Base-by-base conservation (phyloP, 2,113 vertebrate genomes). In the Rallus limicola region DNA sequence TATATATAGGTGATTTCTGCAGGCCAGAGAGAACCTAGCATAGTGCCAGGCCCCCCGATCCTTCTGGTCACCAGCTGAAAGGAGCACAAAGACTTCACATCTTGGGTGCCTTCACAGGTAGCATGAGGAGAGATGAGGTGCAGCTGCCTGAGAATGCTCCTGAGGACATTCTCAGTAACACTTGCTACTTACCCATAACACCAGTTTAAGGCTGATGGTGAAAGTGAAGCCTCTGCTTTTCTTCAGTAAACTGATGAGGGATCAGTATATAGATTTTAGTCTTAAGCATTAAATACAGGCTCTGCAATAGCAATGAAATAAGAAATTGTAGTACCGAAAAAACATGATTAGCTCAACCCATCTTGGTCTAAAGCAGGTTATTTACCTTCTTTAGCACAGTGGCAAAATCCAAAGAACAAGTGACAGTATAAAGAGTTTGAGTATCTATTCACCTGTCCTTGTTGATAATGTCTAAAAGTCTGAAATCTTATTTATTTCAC, bases 31-130 rank as follows among this genome's bases (percentile, higher is more conserved):
- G 26, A 16, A 60, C 9, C 8, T 33, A 15, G 4, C 0, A 0
- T 5, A 26, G 11, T 17, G 10, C 31, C 7, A 46, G 17, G 5
- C 5, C 13, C 5, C 26, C 7, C 1, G 1, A 5, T 53, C 65
- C 48, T 55, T 71, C 70, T 28, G 20, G 9, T 10, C 44, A 18
- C 29, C 10, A 53, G 21, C 59, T 3, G 0, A 68, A 90, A 52
- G 17, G 21, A 82, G 19, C 36, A 82, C 1, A 4, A 52, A 80
- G 20, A 34, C 34, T 50, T 46, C 65, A 38, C 8, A 29, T 12
- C 60, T 60, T 20, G 13, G 19, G 11, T 59, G 23, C 4, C 10
- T 58, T 71, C 52, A 20, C 2, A 8, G 17, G 7, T 20, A 53
- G 23, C 29, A 11, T 15, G n/a, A 25, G 2, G 26, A 89, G 56